Conservation (phyloP, 2,113 vertebrate genomes). For the Crotalus tigris region DNA sequence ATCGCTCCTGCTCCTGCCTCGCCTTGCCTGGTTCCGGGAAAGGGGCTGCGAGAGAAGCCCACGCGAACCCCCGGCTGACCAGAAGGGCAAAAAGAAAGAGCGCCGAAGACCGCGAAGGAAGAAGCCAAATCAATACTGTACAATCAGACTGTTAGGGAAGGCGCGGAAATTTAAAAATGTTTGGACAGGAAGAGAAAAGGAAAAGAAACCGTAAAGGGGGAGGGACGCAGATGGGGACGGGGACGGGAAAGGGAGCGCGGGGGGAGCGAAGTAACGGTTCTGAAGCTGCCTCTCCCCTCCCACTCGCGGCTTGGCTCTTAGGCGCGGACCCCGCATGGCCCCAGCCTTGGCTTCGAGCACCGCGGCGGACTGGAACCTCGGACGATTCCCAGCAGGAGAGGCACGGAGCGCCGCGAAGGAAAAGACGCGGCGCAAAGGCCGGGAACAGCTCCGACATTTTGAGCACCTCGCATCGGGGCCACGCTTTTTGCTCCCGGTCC, state of each 20-base stretch:
- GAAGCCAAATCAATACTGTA: slow-evolving; percentile 49
- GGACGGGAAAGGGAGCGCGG: not conserved
- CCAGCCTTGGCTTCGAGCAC: not conserved
- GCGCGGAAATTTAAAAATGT: slow-evolving; percentile 79
- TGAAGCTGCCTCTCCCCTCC: slow-evolving; percentile 37
- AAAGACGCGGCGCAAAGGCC: slow-evolving; percentile 21
- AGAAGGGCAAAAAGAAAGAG: slow-evolving; percentile 17
- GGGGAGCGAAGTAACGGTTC: slow-evolving; percentile 68
- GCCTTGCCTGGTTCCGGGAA: too few species aligned
- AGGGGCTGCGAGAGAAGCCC: slow-evolving; percentile 11
- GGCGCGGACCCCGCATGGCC: not conserved
- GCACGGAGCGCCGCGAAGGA: not conserved
- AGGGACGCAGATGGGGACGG: not conserved
- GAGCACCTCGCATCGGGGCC: slow-evolving; percentile 11
- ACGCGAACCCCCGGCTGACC: not conserved
- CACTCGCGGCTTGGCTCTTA: not conserved
- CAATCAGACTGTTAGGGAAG: slow-evolving; percentile 72
- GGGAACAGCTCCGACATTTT: slow-evolving; percentile 57
- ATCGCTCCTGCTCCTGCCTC: not conserved
- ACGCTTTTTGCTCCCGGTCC: not conserved
- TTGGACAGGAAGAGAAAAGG: slow-evolving; percentile 78
- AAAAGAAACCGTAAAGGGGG: slow-evolving; percentile 60
- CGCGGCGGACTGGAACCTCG: not conserved
- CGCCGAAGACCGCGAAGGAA: slow-evolving; percentile 54
- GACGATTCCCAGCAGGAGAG: slow-evolving; percentile 20